Evolutionary conservation across 2,888 invertebrate species (phyloP).

Genomic region (Platycheirus albimanus): DNA sequence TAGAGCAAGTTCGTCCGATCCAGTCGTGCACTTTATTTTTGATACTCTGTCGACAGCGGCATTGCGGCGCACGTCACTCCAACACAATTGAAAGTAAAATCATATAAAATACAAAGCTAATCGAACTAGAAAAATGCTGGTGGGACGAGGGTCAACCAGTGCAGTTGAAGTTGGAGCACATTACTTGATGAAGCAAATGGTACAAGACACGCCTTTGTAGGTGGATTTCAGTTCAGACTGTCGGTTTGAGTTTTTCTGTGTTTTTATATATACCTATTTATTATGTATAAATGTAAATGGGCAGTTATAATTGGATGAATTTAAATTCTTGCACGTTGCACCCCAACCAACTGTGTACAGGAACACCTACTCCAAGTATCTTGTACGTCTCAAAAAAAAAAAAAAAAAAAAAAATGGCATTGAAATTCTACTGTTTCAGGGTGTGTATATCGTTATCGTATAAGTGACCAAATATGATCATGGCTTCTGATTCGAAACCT

Average conservation of each 20-base stretch:
- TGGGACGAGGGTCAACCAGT: slow-evolving; percentile 52
- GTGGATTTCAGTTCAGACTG: slow-evolving; percentile 26
- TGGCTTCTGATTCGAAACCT: slow-evolving; percentile 14
- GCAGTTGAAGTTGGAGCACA: slow-evolving; percentile 43
- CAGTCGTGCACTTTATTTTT: too few species aligned
- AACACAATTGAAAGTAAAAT: slow-evolving; percentile 36
- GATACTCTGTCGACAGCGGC: neutral
- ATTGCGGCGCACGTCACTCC: slow-evolving; percentile 28
- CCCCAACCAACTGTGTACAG: neutral
- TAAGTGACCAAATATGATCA: slow-evolving; percentile 24
- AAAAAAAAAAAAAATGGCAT: slow-evolving; percentile 57
- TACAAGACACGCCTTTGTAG: slow-evolving; percentile 58
- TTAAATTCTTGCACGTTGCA: slow-evolving; percentile 53
- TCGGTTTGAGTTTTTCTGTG: neutral
- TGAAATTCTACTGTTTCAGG: slow-evolving; percentile 59
- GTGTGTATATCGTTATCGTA: slow-evolving; percentile 31
- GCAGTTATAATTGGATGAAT: slow-evolving; percentile 51
- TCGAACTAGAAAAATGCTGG: slow-evolving; percentile 33
- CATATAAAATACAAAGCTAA: neutral
- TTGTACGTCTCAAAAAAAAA: neutral
- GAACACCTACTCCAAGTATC: slow-evolving; percentile 13
- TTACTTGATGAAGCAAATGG: slow-evolving; percentile 40
- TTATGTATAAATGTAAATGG: slow-evolving; percentile 15
- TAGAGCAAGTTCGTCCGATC: too few species aligned
- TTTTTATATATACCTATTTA: too few species aligned